Evolutionary conservation across 2,113 vertebrate species (phyloP).

Genomic region (Lophochroa leadbeateri): DNA sequence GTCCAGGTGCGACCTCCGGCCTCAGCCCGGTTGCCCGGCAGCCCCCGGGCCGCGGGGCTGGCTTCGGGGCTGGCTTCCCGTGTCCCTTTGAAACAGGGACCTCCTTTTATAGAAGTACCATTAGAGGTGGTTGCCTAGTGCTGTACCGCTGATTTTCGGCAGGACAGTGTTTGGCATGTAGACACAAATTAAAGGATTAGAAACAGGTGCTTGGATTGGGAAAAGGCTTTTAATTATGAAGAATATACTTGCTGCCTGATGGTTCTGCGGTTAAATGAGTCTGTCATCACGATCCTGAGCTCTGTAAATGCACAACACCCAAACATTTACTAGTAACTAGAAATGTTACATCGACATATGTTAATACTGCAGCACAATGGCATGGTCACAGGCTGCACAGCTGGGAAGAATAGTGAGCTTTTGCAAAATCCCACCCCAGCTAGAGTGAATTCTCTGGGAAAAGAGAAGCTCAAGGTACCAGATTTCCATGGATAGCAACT

Average conservation of each 20-base stretch:
- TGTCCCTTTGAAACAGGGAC: background rate
- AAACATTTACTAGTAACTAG: background rate
- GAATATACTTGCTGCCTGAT: background rate
- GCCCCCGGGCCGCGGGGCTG: too few species aligned
- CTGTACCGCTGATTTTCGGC: background rate
- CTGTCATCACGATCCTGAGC: background rate
- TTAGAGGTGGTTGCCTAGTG: background rate
- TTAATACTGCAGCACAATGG: background rate
- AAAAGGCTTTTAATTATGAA: background rate
- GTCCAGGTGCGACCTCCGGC: too few species aligned
- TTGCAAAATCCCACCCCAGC: background rate
- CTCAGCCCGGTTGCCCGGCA: too few species aligned
- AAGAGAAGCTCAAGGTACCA: background rate
- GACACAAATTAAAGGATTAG: background rate
- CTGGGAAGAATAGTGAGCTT: background rate
- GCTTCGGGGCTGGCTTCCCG: too few species aligned
- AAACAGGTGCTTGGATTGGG: background rate
- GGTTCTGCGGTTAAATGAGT: background rate
- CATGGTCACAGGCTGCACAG: background rate
- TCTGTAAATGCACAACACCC: background rate
- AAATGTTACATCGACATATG: background rate
- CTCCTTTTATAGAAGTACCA: background rate
- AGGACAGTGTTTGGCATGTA: background rate
- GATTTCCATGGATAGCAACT: background rate
- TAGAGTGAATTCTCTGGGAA: background rate